Percentiles rank a stretch among this genome's conserved stretches.
These are phyloP conservation scores for Enteromius paludinosus DNA, from an alignment of 2,797 vertebrate genomes.

Conservation along the genomic window DNA sequence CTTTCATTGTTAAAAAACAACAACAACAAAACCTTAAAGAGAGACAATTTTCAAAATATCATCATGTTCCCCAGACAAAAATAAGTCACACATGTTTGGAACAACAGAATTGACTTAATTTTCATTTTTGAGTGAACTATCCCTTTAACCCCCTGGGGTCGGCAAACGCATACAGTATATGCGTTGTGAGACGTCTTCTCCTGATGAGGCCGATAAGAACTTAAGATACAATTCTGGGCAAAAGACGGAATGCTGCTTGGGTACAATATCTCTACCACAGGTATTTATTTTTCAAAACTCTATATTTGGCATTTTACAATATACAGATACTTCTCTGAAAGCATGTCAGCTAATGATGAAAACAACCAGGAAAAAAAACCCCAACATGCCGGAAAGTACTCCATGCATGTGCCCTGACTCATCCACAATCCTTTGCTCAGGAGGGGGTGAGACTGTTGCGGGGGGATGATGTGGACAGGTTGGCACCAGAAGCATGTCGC, in stretches of 20 bases:
- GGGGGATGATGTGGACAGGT: constrained; percentile 55
- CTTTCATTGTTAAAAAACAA: not conserved
- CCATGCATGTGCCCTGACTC: constrained; percentile 17
- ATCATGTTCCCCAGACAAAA: not conserved
- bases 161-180: no score
- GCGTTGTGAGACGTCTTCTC: no score
- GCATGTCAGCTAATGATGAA: constrained; percentile 19
- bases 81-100: not conserved
- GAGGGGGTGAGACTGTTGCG: constrained; percentile 37
- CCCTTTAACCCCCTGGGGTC: no score
- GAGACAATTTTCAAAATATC: not conserved
- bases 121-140: not conserved
- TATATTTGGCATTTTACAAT: not conserved
- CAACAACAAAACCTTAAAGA: not conserved
- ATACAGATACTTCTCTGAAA: not conserved
- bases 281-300: not conserved
- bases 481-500: constrained; percentile 76
- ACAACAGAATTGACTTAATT: not conserved
- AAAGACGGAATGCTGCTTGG: not conserved
- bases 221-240: not conserved
- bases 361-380: not conserved
- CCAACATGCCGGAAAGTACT: not conserved
- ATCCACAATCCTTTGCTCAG: constrained; percentile 23
- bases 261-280: not conserved
- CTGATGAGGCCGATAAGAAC: no score